A percentile compares a stretch with the other conserved stretches of the same genome.
Evolutionary conservation across 92 coral and sea anemone species (phyloP).

Genomic region (Bergia sp.): DNA sequence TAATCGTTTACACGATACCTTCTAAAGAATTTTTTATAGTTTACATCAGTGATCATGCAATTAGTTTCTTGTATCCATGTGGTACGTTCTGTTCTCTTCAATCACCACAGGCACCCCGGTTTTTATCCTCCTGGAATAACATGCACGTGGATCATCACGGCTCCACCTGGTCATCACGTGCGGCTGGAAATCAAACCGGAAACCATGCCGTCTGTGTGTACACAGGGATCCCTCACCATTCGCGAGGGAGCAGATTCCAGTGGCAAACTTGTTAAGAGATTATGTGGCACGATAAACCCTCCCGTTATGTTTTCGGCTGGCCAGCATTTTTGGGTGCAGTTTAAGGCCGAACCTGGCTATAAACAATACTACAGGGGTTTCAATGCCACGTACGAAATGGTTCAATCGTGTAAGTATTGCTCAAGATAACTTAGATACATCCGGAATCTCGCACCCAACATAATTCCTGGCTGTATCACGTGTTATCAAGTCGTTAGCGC

Average conservation of each 20-base stretch:
- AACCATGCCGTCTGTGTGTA: conserved; percentile 9
- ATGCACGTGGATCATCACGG: conserved; percentile 39
- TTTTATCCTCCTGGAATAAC: conserved; percentile 29
- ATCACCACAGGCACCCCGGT: conserved; percentile 12
- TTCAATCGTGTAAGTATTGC: conserved; percentile 27
- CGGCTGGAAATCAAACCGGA: conserved; percentile 12
- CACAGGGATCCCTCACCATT: conserved; percentile 6
- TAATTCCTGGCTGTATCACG: too few relatives aligned
- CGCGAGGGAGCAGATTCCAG: conserved; percentile 28
- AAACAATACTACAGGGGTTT: conserved; percentile 8
- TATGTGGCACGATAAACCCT: conserved; percentile 16
- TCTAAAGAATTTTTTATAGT: too few relatives aligned
- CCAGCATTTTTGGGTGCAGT: conserved; percentile 37
- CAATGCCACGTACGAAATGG: conserved; percentile 18
- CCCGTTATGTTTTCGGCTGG: conserved; percentile 31
- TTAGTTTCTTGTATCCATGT: not conserved
- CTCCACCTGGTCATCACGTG: conserved; percentile 30
- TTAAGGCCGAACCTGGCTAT: not conserved
- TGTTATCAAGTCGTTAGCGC: too few relatives aligned
- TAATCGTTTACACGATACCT: too few relatives aligned
- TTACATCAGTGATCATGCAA: too few relatives aligned
- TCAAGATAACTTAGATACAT: not conserved
- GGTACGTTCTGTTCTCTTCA: not conserved
- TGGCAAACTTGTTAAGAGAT: conserved; percentile 28
- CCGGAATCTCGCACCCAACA: too few relatives aligned